Base-by-base conservation (phyloP, 2,113 vertebrate genomes). In the Mesoclemmys tuberculata region DNA sequence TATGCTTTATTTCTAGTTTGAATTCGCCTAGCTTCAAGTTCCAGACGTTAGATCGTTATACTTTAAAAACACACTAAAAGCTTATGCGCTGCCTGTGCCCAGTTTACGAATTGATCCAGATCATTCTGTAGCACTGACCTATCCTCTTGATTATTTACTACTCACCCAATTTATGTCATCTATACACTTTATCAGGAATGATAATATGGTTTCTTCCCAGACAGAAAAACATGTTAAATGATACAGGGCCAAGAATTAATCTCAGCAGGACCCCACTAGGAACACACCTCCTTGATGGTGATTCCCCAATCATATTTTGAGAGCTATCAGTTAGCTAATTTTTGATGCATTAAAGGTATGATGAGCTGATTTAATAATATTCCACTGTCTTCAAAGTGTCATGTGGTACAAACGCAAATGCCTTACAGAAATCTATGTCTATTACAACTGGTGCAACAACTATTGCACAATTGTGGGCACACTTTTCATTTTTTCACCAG, bases 221-320 rank as follows among this genome's bases (percentile, higher is more conserved):
- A 77, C 24, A 14, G 22, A 41, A 13, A 75, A 44, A 75, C 13
- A 46, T 77, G 38, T 77, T 77, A 46, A 44, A 77, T 8, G 46
- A 24, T 10, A 46, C 26, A 77, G 18, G 8, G n/a, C 9, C 35
- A 71, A 61, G 22, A 4, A 29, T 13, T 29, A 68, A 10, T 46
- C 56, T 12, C 29, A 61, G 41, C 22, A 41, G 78, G 10, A 44
- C 71, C 19, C 48, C 64, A 83, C 35, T 56, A 19, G 29, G 54
- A 92, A 85, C 5, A 0, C 13, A 35, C 61, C 14, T 64, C 38
- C 71, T 35, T 46, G 35, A 64, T 56, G 10, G 68, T 75, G 87
- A 56, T 14, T 38, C 41, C 44, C 84, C n/a, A 29, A 82, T 90
- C 84, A 85, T 22, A 41, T 92, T 87, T 51, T 38, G 87, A 79